Evolutionary conservation across 2,113 vertebrate species (phyloP).

Genomic region (Colistium nudipinnis): DNA sequence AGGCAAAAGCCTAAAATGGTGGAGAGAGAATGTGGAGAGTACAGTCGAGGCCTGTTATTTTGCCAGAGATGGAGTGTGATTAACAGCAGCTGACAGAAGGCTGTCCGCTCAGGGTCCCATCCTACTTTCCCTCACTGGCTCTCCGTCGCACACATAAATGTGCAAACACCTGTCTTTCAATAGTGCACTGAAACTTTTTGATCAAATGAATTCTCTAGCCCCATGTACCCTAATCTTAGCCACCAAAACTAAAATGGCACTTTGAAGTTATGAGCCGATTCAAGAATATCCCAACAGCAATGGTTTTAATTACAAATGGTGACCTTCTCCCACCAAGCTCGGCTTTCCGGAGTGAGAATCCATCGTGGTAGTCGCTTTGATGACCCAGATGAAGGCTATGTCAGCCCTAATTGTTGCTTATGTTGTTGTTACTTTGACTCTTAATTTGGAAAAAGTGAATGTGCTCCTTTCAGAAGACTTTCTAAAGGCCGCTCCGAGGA

Average conservation of each 20-base stretch:
- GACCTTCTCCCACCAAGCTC: conserved; percentile 61
- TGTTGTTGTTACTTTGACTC: conserved; percentile 12
- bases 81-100: too few relatives aligned
- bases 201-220: too few relatives aligned
- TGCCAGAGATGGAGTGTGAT: too few relatives aligned
- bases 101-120: too few relatives aligned
- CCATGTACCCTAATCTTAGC: background rate
- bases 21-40: too few relatives aligned
- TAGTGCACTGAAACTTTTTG: too few relatives aligned
- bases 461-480: too few relatives aligned
- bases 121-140: too few relatives aligned
- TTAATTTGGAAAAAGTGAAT: conserved; percentile 26
- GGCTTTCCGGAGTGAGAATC: conserved; percentile 42
- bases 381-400: conserved; percentile 5
- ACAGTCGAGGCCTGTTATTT: too few relatives aligned
- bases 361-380: conserved; percentile 1
- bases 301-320: background rate
- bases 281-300: background rate
- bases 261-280: background rate
- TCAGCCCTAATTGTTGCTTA: conserved; percentile 3
- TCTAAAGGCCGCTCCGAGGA: conserved; percentile 4
- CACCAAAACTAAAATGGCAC: background rate
- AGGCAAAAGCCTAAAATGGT: too few relatives aligned
- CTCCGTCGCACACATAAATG: too few relatives aligned
- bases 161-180: too few relatives aligned